phyloP scores from a whole-genome alignment of 2,113 vertebrate genomes.

The Struthidea cinerea region DNA sequence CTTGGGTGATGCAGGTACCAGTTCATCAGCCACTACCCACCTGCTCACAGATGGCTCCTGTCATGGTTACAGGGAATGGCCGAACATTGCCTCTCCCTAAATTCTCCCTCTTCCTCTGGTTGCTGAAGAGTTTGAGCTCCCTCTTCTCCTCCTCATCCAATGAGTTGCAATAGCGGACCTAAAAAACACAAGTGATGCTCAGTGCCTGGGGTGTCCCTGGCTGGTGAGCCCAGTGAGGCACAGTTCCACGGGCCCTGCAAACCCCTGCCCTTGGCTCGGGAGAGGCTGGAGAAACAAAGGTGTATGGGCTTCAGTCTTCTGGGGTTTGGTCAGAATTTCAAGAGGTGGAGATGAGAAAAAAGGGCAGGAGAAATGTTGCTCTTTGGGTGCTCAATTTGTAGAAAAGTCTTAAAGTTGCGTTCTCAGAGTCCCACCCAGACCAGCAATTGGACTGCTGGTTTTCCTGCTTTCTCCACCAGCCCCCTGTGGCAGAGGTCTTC shows the following conservation, averaged over 20 bases:
- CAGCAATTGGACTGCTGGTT: not conserved
- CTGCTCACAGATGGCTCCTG: conserved; percentile 95
- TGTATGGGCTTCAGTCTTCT: not conserved
- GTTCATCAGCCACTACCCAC: conserved; percentile 57
- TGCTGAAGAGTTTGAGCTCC: conserved; percentile 97
- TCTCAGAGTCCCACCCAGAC: not conserved
- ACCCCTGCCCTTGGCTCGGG: not conserved
- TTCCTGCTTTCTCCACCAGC: not conserved
- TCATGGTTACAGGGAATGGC: conserved; percentile 96
- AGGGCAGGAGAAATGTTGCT: not conserved
- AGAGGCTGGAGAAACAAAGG: not conserved
- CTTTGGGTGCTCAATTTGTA: not conserved
- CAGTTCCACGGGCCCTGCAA: not conserved
- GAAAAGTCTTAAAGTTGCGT: not conserved
- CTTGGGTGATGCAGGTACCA: not conserved
- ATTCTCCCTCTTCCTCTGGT: conserved; percentile 94
- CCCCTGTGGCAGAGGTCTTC: not conserved
- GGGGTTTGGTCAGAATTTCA: not conserved
- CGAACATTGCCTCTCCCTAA: conserved; percentile 92
- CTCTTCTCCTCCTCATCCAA: conserved; percentile 97
- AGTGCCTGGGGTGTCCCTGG: not conserved
- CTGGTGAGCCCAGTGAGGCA: fast-evolving
- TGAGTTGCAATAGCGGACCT: conserved; percentile 96
- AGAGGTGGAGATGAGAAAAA: not conserved
- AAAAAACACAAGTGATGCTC: not conserved